phyloP scores from a whole-genome alignment of 2,797 vertebrate genomes.

The Phylloscopus collybita region DNA sequence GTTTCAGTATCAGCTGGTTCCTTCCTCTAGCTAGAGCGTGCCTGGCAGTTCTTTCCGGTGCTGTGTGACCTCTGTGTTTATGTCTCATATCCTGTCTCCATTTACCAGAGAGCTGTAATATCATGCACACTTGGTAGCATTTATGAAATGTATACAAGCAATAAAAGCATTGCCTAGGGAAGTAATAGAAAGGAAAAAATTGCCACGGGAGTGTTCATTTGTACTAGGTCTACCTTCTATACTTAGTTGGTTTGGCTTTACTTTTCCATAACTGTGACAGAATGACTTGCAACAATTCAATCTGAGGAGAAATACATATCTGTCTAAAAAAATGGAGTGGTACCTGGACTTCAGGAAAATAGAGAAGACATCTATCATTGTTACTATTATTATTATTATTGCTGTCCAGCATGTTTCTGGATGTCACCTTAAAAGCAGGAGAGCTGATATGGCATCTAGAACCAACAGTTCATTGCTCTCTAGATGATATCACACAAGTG shows the following conservation, averaged over 20 bases:
- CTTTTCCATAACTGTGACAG: not conserved
- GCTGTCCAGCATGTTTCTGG: not conserved
- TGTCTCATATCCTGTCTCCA: constrained; percentile 2
- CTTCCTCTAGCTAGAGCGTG: not conserved
- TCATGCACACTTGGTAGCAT: not conserved
- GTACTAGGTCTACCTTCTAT: not conserved
- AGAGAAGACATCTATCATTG: not conserved
- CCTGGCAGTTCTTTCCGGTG: constrained; percentile 11
- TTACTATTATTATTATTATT: not conserved
- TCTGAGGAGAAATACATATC: not conserved
- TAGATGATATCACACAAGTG: not conserved
- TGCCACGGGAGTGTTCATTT: not conserved
- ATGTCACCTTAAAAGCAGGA: not conserved
- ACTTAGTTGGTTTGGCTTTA: not conserved
- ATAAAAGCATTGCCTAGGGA: not conserved
- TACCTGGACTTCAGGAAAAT: not conserved
- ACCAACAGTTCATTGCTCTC: not conserved
- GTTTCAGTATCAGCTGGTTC: constrained; percentile 45
- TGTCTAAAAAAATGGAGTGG: not conserved
- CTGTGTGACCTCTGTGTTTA: not conserved
- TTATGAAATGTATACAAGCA: not conserved
- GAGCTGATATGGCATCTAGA: not conserved
- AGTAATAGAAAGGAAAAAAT: not conserved
- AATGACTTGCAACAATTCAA: not conserved
- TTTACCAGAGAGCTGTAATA: not conserved